These are phyloP conservation scores for Psophia crepitans DNA, from an alignment of 2,113 vertebrate species.

Conservation along the genomic window DNA sequence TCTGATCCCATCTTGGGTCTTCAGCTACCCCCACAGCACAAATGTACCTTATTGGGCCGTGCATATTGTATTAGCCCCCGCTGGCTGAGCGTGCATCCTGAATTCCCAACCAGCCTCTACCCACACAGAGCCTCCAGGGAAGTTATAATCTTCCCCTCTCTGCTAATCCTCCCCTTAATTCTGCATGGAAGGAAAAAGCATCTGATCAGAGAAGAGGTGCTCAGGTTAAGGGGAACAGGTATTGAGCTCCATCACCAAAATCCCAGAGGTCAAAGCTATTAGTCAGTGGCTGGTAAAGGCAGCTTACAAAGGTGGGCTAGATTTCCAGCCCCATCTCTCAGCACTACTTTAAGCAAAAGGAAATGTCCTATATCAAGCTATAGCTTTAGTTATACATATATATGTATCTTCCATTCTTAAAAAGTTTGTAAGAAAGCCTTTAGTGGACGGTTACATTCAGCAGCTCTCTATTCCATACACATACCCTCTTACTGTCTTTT, in stretches of 20 bases:
- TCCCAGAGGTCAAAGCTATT: background rate
- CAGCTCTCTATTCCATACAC: background rate
- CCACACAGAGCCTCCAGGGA: background rate
- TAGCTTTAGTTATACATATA: background rate
- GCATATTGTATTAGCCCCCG: background rate
- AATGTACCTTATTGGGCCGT: fast-evolving
- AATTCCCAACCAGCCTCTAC: background rate
- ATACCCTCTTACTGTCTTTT: background rate
- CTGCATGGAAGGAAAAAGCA: background rate
- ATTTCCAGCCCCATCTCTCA: background rate
- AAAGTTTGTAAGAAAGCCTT: background rate
- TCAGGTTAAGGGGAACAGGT: background rate
- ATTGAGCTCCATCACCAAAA: background rate
- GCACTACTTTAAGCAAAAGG: background rate
- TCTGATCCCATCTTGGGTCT: background rate
- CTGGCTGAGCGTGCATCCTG: background rate
- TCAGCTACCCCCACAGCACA: background rate
- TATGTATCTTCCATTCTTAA: background rate
- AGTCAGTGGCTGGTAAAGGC: background rate
- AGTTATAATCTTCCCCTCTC: background rate
- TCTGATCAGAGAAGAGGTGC: background rate
- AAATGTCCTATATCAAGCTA: background rate
- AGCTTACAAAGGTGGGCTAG: background rate
- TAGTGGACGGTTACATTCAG: background rate
- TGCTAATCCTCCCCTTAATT: background rate